Evolutionary conservation across 2,113 vertebrate genomes (phyloP), one percentile per base, ranked within the genome.

Genomic region (Sceloporus tristichus): DNA sequence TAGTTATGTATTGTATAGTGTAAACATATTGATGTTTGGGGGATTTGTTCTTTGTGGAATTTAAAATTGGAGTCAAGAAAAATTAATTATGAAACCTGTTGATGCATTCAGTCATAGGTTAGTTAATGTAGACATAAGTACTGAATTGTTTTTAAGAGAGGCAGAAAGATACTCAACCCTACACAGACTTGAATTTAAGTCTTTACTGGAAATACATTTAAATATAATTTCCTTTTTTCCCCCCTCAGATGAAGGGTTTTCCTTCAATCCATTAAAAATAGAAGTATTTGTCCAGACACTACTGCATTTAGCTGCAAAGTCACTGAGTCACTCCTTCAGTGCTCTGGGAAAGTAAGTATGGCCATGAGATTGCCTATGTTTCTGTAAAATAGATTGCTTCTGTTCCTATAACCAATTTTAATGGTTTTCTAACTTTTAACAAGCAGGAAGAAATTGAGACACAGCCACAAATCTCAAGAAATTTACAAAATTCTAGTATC

Each of bases 241-340:
- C 5, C 1, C 8, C 10, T 7, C 96, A 99, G 99, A 99, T 89
- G 99, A 99, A 96, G 98, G 98, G 5, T 98, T 98, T 94, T 97
- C 97, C 86, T 99, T 99, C 96, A 99, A 99, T 93, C 99, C 99
- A 3, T 93, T 99, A 95, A 99, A 99, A 97, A 98, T 99, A 90
- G 99, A 99, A 19, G 98, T 99, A 82, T 99, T 99, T 93, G 96
- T 99, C 92, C 98, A 99, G 95, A 98, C 98, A 56, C 95, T 99
- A 65, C 98, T 99, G 53, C 97, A 99, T 86, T 95, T 99, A 93
- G 99, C 99, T 25, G 97, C 98, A 75, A 99, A 99, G 87, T 99
- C 99, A 34, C 99, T 98, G 95, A 99, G 99, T 95, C 98, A 99
- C 91, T 99, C 99, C 62, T 99, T 99, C 96, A 99, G 98, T 59